A percentile compares a stretch with the other conserved stretches of the same genome.
These are phyloP conservation scores for Tadarida brasiliensis DNA, from an alignment of 2,797 vertebrate species.

Conservation along the genomic window DNA sequence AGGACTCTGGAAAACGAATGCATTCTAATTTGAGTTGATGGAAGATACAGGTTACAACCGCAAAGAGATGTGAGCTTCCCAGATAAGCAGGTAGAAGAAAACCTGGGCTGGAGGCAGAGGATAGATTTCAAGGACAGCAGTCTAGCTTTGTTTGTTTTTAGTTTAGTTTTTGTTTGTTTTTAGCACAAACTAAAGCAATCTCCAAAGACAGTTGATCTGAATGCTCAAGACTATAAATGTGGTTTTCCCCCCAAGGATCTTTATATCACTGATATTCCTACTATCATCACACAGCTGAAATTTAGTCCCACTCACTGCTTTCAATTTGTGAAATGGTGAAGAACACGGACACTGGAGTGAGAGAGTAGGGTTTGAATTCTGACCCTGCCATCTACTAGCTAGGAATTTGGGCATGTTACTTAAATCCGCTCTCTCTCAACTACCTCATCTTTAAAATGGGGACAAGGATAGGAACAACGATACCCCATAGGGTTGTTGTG, in stretches of 20 bases:
- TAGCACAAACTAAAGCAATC: background rate
- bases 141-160: background rate
- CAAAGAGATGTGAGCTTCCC: background rate
- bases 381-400: background rate
- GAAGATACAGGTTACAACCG: background rate
- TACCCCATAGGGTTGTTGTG: background rate
- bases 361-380: background rate
- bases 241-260: background rate
- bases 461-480: no score
- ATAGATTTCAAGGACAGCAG: background rate
- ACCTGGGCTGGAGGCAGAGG: background rate
- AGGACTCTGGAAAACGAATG: background rate
- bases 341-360: background rate
- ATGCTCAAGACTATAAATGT: background rate
- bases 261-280: background rate
- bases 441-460: slow-evolving; percentile 4
- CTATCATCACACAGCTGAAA: background rate
- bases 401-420: background rate
- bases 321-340: background rate
- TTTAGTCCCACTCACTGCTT: background rate
- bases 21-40: background rate
- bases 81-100: background rate
- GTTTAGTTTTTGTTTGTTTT: background rate
- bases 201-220: background rate
- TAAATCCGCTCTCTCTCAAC: background rate